These are phyloP conservation scores for Lasioglossum malachurum DNA, from an alignment of 2,888 invertebrate genomes.

Conservation along the genomic window DNA sequence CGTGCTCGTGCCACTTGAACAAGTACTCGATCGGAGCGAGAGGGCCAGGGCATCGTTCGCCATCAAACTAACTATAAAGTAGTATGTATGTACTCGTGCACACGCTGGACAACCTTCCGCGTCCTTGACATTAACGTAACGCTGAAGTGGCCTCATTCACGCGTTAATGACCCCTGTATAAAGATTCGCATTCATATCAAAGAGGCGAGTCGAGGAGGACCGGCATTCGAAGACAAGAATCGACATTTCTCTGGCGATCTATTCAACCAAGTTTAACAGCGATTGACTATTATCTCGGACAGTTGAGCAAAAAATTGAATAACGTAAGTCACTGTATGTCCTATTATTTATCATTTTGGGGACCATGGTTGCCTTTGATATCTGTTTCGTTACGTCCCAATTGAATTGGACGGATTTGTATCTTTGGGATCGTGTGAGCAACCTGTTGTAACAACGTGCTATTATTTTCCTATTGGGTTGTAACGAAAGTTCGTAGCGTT, in stretches of 20 bases:
- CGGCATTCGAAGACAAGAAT: no score
- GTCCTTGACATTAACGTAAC: slow-evolving; percentile 69
- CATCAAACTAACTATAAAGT: slow-evolving; percentile 25
- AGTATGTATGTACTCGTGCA: background rate
- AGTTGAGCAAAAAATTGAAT: background rate
- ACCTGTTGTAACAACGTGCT: background rate
- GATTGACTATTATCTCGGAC: no score
- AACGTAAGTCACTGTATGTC: background rate
- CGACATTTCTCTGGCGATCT: background rate
- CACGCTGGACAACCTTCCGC: slow-evolving; percentile 29
- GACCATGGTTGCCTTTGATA: background rate
- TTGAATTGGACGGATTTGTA: background rate
- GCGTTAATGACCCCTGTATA: slow-evolving; percentile 42
- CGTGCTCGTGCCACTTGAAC: slow-evolving; percentile 39
- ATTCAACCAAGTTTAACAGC: background rate
- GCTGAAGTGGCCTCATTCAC: slow-evolving; percentile 28
- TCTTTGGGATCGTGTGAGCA: background rate
- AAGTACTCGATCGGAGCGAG: slow-evolving; percentile 29
- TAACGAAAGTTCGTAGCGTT: no score
- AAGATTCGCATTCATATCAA: slow-evolving; percentile 54
- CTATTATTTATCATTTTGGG: background rate
- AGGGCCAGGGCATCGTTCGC: slow-evolving; percentile 20
- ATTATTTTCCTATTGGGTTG: background rate
- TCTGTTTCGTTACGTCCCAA: background rate
- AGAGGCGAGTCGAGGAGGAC: background rate